Base-by-base conservation (phyloP, 2,888 invertebrate genomes). In the Neoitamus cyanurus region DNA sequence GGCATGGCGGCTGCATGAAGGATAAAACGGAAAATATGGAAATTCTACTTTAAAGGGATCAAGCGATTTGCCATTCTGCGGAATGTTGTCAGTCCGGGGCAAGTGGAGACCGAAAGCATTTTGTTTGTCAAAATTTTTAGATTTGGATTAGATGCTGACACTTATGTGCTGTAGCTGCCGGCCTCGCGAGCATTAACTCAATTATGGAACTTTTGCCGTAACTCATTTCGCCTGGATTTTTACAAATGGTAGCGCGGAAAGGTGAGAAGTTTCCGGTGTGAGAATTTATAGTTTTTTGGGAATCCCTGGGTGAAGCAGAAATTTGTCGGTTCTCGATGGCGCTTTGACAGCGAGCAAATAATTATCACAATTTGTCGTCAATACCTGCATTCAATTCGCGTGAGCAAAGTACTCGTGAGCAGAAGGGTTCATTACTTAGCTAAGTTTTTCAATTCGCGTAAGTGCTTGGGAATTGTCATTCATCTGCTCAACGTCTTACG, bases 21-120 rank as follows among this genome's bases (percentile, higher is more conserved):
- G 48, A 42, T 46, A 72, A 73, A 83, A 42, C 72, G 58, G 73
- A 83, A 83, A 83, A 83, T 48, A 83, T 72, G 83, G 73, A 83
- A 83, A 83, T 73, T 83, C 73, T 48, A 83, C 72, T 73, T 83
- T 83, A 83, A 83, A 83, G 36, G 83, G 83, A 83, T 83, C 83
- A 83, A 83, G 83, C 46, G 83, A 83, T 83, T 83, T 83, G 46
- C 69, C 69, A 72, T 70, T 83, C 83, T 28, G 69, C 42, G 25
- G 82, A 69, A 69, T 82, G 82, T 58, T 58, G 58, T 69, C 82
- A 82, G 69, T 69, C 69, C 42, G 25, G 69, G 82, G 69, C 34
- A 42, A 83, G 70, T 72, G 72, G 83, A 72, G 83, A 42, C 46
- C 42, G 25, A 72, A 58, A 58, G 83, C 72, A 72, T 83, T 83